phyloP scores from a whole-genome alignment of 2,113 vertebrate genomes.

The Etheostoma cragini region DNA sequence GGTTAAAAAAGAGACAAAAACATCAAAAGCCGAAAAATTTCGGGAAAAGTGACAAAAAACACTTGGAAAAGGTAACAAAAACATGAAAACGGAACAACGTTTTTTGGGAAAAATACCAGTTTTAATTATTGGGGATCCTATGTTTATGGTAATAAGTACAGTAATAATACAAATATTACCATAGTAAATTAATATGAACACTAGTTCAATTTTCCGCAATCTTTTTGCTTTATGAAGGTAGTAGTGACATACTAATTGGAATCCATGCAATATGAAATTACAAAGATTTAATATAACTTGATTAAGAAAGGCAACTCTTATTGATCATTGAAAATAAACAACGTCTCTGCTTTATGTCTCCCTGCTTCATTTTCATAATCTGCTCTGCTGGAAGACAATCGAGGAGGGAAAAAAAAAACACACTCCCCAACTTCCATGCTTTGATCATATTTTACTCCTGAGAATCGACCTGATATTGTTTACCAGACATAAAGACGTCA shows the following conservation, averaged over 20 bases:
- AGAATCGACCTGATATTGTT: constrained; percentile 67
- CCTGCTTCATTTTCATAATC: constrained; percentile 32
- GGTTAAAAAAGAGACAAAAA: too few relatives aligned
- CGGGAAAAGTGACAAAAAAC: too few relatives aligned
- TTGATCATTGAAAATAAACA: constrained; percentile 53
- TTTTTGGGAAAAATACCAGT: too few relatives aligned
- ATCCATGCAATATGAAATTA: constrained; percentile 31
- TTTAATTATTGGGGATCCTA: too few relatives aligned
- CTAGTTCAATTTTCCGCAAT: background rate
- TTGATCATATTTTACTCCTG: constrained; percentile 62
- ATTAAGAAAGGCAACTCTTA: constrained; percentile 54
- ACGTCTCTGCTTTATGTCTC: constrained; percentile 33
- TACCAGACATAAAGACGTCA: constrained; percentile 68
- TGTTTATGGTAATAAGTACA: too few relatives aligned
- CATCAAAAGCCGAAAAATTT: too few relatives aligned
- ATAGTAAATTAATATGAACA: background rate
- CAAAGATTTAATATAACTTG: constrained; percentile 57
- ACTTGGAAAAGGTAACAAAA: too few relatives aligned
- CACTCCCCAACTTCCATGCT: constrained; percentile 19
- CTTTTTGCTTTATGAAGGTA: background rate
- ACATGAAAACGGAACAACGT: too few relatives aligned
- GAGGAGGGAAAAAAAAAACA: constrained; percentile 17
- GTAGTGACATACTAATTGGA: constrained; percentile 23
- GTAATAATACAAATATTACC: background rate
- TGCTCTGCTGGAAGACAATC: constrained; percentile 34